A percentile compares a stretch with the other conserved stretches of the same genome.
phyloP scores from a whole-genome alignment of 2,797 vertebrate species.

The Parauchenoglanis punctatus region DNA sequence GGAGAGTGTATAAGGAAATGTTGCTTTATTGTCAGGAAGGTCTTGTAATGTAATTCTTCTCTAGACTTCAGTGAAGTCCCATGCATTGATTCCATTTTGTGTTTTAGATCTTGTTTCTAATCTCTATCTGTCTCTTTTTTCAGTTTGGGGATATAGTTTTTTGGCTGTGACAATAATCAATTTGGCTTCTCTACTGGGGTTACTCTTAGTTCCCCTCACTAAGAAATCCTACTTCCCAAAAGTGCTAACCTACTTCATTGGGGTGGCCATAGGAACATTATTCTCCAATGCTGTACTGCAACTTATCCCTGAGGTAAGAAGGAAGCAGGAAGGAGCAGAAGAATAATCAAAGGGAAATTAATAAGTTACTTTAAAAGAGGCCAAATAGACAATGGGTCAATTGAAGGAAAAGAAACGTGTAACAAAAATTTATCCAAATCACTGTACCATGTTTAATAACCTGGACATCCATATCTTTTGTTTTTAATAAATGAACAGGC shows the following conservation, averaged over 20 bases:
- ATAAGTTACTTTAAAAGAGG: background rate
- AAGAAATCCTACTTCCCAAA: constrained; percentile 86
- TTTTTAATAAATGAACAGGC: constrained; percentile 67
- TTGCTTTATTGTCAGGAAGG: background rate
- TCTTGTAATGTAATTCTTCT: background rate
- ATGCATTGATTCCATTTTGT: background rate
- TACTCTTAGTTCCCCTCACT: constrained; percentile 80
- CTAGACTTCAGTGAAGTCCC: background rate
- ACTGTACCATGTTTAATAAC: background rate
- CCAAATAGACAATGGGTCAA: background rate
- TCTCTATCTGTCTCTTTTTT: constrained; percentile 28
- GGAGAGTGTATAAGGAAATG: background rate
- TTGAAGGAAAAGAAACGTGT: background rate
- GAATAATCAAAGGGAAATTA: background rate
- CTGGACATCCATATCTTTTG: background rate
- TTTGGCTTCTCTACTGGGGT: constrained; percentile 80
- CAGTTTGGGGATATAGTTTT: constrained; percentile 86
- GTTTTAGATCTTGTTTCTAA: background rate
- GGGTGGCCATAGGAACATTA: constrained; percentile 83
- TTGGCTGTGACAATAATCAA: constrained; percentile 84
- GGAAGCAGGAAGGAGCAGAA: background rate
- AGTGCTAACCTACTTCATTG: constrained; percentile 84
- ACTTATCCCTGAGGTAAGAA: constrained; percentile 87
- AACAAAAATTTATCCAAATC: background rate
- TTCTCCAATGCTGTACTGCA: constrained; percentile 88